These are phyloP conservation scores for Apodemus agrarius DNA, from an alignment of 2,797 vertebrate genomes.

Conservation along the genomic window DNA sequence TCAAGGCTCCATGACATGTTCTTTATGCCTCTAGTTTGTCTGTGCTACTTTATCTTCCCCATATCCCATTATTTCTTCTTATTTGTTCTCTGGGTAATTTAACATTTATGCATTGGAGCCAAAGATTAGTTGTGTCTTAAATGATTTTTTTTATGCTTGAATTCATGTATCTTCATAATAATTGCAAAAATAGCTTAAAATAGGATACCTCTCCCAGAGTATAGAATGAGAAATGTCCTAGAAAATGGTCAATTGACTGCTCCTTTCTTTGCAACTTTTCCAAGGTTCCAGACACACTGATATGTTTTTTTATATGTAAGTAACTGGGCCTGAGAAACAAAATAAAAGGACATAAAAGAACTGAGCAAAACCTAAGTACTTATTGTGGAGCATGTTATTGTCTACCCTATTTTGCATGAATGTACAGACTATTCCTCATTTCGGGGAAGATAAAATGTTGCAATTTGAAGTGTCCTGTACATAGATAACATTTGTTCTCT, in stretches of 20 bases:
- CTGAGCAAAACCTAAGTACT: not conserved
- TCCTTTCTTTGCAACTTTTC: not conserved
- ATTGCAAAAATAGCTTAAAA: slow-evolving; percentile 4
- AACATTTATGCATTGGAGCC: not conserved
- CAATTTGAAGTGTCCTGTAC: not conserved
- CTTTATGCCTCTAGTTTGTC: not conserved
- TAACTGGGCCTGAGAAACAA: not conserved
- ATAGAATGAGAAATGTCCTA: not conserved
- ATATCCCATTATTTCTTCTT: not conserved
- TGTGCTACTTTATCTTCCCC: not conserved
- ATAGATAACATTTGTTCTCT: not conserved
- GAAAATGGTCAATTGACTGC: not conserved
- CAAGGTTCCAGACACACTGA: not conserved
- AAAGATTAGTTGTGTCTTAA: not conserved
- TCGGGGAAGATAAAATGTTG: not conserved
- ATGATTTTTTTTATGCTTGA: not conserved
- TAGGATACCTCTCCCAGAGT: not conserved
- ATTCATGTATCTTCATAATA: not conserved
- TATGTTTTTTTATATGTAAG: not conserved
- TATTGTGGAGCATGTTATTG: not conserved
- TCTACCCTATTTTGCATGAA: not conserved
- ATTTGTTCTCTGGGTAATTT: slow-evolving; percentile 10
- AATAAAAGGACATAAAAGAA: not conserved
- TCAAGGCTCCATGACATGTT: not conserved
- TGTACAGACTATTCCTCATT: not conserved